Base-by-base conservation (phyloP, 1,140 invertebrate genomes). In the Hesperophylax magnus region DNA sequence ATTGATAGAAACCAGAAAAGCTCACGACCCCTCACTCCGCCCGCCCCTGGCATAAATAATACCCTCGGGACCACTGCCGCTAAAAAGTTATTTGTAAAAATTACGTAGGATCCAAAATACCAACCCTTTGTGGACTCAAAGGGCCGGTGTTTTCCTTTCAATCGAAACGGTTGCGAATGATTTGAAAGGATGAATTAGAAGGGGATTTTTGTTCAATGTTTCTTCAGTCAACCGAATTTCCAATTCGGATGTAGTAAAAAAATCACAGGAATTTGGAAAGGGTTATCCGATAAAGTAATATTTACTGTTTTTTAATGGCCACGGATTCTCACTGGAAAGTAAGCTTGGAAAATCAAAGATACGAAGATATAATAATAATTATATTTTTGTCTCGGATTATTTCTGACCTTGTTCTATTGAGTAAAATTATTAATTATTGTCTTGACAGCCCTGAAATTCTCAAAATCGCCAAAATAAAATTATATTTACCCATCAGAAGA, bases 1-100 rank as follows among this genome's bases (percentile, higher is more conserved):
- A 80, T 80, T 80, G 79, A 80, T 75, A 71, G 79, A 75, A 71
- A 60, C 24, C 63, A 53, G 78, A 31, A 39, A 34, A 67, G 6
- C 63, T 67, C 20, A 2, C 58, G 11, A 39, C 39, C 11, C 39
- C 39, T 47, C 39, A 2, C 34, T 8, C 9, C 11, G 11, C 9
- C 39, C 39, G 9, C 11, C 39, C 1, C 39, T 1, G 39, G 39
- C 39, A 6, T 1, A 14, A 11, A 47, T 47, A 47, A 47, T 47
- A 47, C 39, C 20, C 53, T 47, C 39, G 39, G 54, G 27, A 34
- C 71, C 18, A 18, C n/a, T 2, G 17, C 22, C 63, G 31, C 22
- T 67, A 27, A 47, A 67, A 27, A 22, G 22, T 31, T 67, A 67
- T 27, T 47, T 67, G 63, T 67, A 31, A 67, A 67, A 67, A 67